These are phyloP conservation scores for Prinia subflava DNA, from an alignment of 2,113 vertebrate species.

Conservation along the genomic window DNA sequence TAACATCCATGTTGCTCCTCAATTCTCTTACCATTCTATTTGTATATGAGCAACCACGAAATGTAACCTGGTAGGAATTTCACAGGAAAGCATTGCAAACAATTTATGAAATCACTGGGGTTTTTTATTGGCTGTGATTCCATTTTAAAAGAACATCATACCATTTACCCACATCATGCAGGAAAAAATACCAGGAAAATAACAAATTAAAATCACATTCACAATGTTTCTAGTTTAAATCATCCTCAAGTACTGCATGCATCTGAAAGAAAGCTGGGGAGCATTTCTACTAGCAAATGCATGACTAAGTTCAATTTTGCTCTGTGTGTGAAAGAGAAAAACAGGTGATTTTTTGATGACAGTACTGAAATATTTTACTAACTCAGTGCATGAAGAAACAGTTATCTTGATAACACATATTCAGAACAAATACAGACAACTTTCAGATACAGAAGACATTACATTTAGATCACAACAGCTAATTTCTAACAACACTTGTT, in stretches of 20 bases:
- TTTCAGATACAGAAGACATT: slow-evolving; percentile 75
- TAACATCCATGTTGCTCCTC: neutral
- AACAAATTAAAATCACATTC: slow-evolving; percentile 79
- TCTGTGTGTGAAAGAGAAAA: slow-evolving; percentile 36
- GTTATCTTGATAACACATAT: slow-evolving; percentile 52
- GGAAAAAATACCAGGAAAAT: slow-evolving; percentile 80
- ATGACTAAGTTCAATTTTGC: slow-evolving; percentile 69
- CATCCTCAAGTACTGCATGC: slow-evolving; percentile 78
- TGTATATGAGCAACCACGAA: neutral
- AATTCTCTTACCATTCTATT: neutral
- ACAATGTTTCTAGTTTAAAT: slow-evolving; percentile 72
- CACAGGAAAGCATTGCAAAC: slow-evolving; percentile 54
- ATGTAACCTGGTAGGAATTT: neutral
- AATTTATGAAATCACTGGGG: slow-evolving; percentile 84
- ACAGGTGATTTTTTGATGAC: slow-evolving; percentile 72
- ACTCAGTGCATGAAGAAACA: slow-evolving; percentile 66
- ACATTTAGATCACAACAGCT: slow-evolving; percentile 81
- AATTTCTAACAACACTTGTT: slow-evolving; percentile 60
- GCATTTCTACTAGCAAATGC: slow-evolving; percentile 69
- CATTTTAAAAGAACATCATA: slow-evolving; percentile 86
- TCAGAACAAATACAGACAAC: slow-evolving; percentile 70
- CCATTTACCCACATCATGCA: slow-evolving; percentile 86
- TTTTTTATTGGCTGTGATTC: slow-evolving; percentile 90
- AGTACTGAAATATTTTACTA: slow-evolving; percentile 74
- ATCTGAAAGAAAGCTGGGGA: slow-evolving; percentile 70